Evolutionary conservation across 2,113 vertebrate genomes (phyloP), one percentile per base, ranked within the genome.

Genomic region (Semnornis frantzii): DNA sequence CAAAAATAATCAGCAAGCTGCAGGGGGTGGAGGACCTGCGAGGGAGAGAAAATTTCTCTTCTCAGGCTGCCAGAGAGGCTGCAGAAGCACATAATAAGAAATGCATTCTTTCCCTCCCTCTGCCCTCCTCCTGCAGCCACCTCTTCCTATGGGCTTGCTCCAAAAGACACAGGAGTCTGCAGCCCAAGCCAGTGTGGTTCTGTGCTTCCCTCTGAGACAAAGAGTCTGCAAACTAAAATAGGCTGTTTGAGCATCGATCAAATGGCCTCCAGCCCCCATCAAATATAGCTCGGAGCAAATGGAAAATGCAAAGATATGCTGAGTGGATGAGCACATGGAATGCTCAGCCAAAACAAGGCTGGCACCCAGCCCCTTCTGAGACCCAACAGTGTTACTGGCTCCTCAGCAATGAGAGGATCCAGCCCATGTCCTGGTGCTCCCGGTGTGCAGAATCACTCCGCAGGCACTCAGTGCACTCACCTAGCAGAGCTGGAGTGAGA

Each of bases 1-100:
- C 97, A 94, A 89, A 97, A 96, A 97, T 95, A 94, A 95, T 89
- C 94, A 70, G 83, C 27, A 13, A 83, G 72, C 91, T 92, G 85
- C 87, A 87, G 95, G 93, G 92, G 95, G 95, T 63, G 59, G 76
- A 87, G 31, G 62, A 69, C 85, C 77, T 44, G 58, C 72, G 75
- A 83, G 28, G 57, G 33, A 91, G 31, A 81, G 62, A 93, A 75
- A 81, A 81, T 60, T 46, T 87, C 91, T 70, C 68, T 68, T 79
- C 68, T 68, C 25, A 17, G 81, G 71, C 90, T 85, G 78, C 79
- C 83, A 75, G 78, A 79, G 79, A 83, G 84, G 89, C 92, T 84
- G 75, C 85, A 83, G 50, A 52, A 52, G 77, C 59, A 55, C 62
- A 55, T 63, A 80, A 87, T 54, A 69, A 92, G 88, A 77, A 92